Evolutionary conservation across 2,113 vertebrate species (phyloP), one percentile per base, ranked within the genome.

Genomic region (Urocitellus parryii): DNA sequence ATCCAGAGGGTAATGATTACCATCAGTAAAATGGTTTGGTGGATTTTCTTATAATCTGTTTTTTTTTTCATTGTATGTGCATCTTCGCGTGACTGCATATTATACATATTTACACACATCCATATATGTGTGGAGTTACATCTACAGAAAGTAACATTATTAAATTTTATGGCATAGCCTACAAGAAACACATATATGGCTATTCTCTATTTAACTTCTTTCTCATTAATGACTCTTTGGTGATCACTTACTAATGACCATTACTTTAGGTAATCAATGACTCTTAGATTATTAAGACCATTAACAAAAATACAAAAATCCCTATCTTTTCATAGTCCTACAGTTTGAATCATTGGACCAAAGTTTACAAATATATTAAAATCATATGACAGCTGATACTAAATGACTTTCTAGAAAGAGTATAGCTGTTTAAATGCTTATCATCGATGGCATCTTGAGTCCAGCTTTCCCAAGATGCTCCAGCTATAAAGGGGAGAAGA

Each of bases 101-200:
- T 3, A 3, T 51, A 17, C 13, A 34, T 65, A 34, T 13, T 4
- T n/a, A 2, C 5, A 12, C 24, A 51, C 8, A 79, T 16, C 34
- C 8, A 61, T 63, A 39, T n/a, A 67, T 6, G 53, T 48, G 51
- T 42, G 5, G 29, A 45, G n/a, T 92, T n/a, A 84, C 9, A 74
- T 42, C 34, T 48, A 12, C 72, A 87, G n/a, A 91, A 90, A 93
- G 25, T 88, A 14, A 77, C 8, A 85, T 88, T 87, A 82, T 88
- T 67, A 37, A 39, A 5, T 92, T 92, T 92, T 91, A 86, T 78
- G 42, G 4, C 22, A 65, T 16, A 85, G 12, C 4, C 65, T 70
- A 12, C 29, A 29, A 25, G 68, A 92, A 79, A 85, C 14, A 4
- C 34, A 14, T 29, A 10, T 48, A 16, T 86, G 80, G 68, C 51